Evolutionary conservation across 2,797 vertebrate species (phyloP).

Genomic region (Otolemur crassicaudatus): DNA sequence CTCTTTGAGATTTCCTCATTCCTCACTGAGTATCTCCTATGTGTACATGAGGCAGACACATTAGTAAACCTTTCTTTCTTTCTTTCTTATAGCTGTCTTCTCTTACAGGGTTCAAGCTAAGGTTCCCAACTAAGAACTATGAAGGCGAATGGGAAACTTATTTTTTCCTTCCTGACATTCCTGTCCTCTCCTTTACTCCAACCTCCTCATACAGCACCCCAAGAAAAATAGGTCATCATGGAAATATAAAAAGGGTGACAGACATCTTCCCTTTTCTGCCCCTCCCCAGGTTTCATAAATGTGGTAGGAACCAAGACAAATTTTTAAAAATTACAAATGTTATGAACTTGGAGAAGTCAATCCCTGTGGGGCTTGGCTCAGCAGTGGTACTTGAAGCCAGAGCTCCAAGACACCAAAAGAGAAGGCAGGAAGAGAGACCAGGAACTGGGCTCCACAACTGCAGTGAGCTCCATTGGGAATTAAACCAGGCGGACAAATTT

Average conservation of each 20-base stretch:
- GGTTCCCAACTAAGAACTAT: neutral
- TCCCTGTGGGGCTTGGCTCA: neutral
- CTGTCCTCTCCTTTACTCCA: neutral
- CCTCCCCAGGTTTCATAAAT: neutral
- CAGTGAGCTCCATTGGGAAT: neutral
- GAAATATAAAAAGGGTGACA: neutral
- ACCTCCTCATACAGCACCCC: rapidly evolving
- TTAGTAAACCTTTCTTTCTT: neutral
- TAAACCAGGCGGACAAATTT: neutral
- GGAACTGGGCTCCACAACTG: neutral
- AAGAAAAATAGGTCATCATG: neutral
- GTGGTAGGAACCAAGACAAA: neutral
- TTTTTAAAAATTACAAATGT: neutral
- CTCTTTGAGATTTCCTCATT: neutral
- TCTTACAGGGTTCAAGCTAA: neutral
- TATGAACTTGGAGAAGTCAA: neutral
- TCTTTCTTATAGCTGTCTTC: neutral
- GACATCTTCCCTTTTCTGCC: neutral
- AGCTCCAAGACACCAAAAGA: neutral
- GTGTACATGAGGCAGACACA: neutral
- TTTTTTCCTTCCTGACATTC: neutral
- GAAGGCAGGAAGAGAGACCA: neutral
- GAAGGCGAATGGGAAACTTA: neutral
- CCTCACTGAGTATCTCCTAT: no score
- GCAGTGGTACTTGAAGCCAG: neutral